Base-by-base conservation (phyloP, 2,888 invertebrate genomes). In the Mythimna ferrago region DNA sequence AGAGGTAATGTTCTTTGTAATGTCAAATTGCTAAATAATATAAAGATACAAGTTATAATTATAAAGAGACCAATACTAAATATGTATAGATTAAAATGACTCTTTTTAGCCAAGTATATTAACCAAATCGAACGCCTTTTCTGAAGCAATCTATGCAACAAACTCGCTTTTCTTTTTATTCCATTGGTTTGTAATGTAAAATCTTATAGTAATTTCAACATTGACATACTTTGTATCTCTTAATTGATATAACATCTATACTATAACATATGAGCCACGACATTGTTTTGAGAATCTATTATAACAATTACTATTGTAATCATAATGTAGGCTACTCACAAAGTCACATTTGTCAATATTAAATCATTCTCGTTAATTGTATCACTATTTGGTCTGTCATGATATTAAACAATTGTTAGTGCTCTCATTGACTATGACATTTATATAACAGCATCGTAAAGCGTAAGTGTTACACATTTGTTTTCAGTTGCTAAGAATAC, bases 251-350 rank as follows among this genome's bases (percentile, higher is more conserved):
- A 57, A 51, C 48, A 56, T 61, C 7, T 41, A 26, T 32, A 41
- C 53, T 73, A 44, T 72, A 74, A 16, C 21, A 48, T 21, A 44
- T 26, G 21, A 19, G 10, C 21, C 11, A 60, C 21, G 32, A 44
- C 21, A 72, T 53, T 72, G 66, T 77, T 77, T 62, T 53, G 41
- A 57, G 16, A 53, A 41, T 57, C 35, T 66, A 76, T 26, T 9
- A n/a, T 35, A 56, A 76, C 61, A 76, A 61, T 62, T 53, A 48
- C 48, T 53, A 62, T 78, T 76, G 69, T 76, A n/a, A 19, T 58
- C 21, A 54, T 48, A n/a, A 41, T 66, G 7, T 9, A 0, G 5
- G 7, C 54, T 35, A 54, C 58, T 38, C 60, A 54, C 41, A 54
- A 38, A 58, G 53, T 74, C 19, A 35, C 60, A 48, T 9, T 6